Conservation (phyloP, 2,113 vertebrate species). For the Hippocampus abdominalis region DNA sequence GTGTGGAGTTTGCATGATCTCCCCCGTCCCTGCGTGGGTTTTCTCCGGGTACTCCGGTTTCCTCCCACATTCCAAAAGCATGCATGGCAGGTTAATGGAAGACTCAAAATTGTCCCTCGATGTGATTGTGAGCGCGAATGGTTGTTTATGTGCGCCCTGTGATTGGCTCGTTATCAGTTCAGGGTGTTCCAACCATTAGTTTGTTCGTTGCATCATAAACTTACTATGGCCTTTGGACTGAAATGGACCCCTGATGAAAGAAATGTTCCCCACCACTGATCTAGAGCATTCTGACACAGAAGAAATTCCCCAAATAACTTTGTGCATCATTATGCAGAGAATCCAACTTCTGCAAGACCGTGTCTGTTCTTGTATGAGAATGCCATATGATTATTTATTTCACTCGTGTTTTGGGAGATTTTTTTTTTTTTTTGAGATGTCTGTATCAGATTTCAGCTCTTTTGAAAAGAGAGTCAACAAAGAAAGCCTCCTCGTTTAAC, state of each 20-base stretch:
- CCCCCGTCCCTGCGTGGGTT: too few species aligned
- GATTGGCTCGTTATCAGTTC: too few species aligned
- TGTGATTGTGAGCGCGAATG: not conserved
- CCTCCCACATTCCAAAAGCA: too few species aligned
- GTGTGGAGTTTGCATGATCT: too few species aligned
- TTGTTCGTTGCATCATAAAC: not conserved
- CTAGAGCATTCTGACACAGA: not conserved
- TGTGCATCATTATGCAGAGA: slow-evolving; percentile 9
- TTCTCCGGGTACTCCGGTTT: too few species aligned
- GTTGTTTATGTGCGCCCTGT: too few species aligned
- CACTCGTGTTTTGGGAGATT: not conserved
- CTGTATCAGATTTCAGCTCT: slow-evolving; percentile 12
- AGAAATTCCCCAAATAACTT: slow-evolving; percentile 5
- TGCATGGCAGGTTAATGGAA: too few species aligned
- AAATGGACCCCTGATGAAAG: not conserved
- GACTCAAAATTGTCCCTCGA: too few species aligned
- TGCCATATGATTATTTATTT: not conserved
- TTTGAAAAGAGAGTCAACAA: slow-evolving; percentile 14
- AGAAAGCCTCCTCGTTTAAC: slow-evolving; percentile 11
- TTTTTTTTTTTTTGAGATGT: not conserved
- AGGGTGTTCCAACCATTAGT: not conserved
- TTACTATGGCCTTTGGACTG: not conserved
- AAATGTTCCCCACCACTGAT: not conserved
- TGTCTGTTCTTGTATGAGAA: not conserved
- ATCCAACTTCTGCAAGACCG: not conserved